A percentile compares a stretch with the other conserved stretches of the same genome.
These are phyloP conservation scores for Diaprepes abbreviatus DNA, from an alignment of 2,888 invertebrate species.

Conservation along the genomic window DNA sequence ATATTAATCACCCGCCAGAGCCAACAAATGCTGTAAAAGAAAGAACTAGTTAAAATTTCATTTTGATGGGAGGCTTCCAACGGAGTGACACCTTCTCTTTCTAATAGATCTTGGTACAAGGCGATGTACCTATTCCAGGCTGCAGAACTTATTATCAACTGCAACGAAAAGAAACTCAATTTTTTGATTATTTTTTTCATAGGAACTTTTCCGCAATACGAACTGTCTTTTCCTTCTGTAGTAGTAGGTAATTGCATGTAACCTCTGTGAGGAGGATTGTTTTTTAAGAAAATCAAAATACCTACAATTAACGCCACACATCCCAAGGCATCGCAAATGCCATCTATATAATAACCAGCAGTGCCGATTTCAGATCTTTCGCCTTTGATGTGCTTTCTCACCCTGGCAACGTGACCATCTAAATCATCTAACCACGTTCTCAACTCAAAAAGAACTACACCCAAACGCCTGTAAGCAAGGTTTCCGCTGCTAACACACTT, in stretches of 20 bases:
- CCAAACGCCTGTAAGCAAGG: conserved; percentile 79
- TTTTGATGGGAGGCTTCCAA: conserved; percentile 72
- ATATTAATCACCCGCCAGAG: conserved; percentile 86
- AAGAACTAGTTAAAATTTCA: conserved; percentile 77
- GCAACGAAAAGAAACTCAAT: conserved; percentile 77
- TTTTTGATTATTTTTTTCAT: conserved; percentile 77
- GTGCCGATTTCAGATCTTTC: conserved; percentile 87
- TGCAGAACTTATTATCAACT: conserved; percentile 80
- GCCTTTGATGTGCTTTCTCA: conserved; percentile 80
- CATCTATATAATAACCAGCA: conserved; percentile 86
- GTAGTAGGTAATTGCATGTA: conserved; percentile 78
- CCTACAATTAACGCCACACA: conserved; percentile 81
- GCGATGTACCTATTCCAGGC: conserved; percentile 90
- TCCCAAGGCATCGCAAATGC: conserved; percentile 84
- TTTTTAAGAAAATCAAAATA: conserved; percentile 77
- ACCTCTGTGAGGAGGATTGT: conserved; percentile 81
- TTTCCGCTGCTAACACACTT: conserved; percentile 82
- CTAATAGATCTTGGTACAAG: conserved; percentile 82
- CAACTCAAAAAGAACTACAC: conserved; percentile 83
- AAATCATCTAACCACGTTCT: conserved; percentile 88
- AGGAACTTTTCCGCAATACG: conserved; percentile 77
- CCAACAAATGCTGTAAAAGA: conserved; percentile 81
- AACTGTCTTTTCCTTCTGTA: conserved; percentile 69
- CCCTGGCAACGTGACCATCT: conserved; percentile 89
- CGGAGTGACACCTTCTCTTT: conserved; percentile 73